Conservation (phyloP, 2,113 vertebrate genomes). For the Pristiophorus japonicus region DNA sequence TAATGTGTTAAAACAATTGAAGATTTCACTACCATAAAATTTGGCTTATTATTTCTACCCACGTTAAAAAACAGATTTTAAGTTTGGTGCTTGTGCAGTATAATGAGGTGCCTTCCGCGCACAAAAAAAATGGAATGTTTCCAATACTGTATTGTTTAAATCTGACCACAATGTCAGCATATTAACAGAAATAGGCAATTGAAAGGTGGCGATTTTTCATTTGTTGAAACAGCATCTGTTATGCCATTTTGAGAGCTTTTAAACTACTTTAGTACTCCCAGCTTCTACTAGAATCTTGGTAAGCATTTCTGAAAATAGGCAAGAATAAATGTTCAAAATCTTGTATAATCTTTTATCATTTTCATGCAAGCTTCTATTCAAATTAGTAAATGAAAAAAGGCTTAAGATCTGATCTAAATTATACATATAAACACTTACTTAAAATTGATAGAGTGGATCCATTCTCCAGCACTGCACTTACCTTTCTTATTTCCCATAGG, state of each 20-base stretch:
- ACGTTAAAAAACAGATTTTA: not conserved
- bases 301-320: not conserved
- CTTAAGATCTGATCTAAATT: not conserved
- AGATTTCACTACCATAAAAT: not conserved
- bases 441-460: not conserved
- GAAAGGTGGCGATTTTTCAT: not conserved
- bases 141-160: not conserved
- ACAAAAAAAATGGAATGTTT: not conserved
- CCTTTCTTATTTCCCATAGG: constrained; percentile 98
- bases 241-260: not conserved
- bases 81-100: not conserved
- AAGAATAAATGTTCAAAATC: not conserved
- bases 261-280: not conserved
- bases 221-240: not conserved
- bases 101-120: not conserved
- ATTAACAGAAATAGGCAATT: too few relatives aligned
- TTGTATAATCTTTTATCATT: not conserved
- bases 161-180: not conserved
- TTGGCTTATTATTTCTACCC: not conserved
- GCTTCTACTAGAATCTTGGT: not conserved
- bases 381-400: not conserved
- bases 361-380: not conserved
- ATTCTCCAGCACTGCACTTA: constrained; percentile 47
- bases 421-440: constrained; percentile 34
- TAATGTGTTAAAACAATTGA: too few relatives aligned